Percentiles rank a stretch among this genome's conserved stretches.
These are phyloP conservation scores for Arctopsyche grandis DNA, from an alignment of 1,140 invertebrate species.

Conservation along the genomic window DNA sequence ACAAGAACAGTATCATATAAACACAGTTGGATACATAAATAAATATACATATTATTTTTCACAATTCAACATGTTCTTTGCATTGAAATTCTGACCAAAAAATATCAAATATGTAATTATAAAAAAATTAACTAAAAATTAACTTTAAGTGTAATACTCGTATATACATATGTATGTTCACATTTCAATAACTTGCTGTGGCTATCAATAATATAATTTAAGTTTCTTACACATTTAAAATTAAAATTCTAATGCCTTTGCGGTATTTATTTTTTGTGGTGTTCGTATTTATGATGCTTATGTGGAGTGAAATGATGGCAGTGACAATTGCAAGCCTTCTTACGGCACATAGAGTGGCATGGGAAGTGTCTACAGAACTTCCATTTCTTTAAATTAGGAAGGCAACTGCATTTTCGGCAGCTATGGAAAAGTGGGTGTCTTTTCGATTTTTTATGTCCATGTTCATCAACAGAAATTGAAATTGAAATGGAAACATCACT, in stretches of 20 bases:
- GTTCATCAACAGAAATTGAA: not conserved
- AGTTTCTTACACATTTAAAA: not conserved
- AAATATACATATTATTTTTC: not conserved
- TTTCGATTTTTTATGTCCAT: not conserved
- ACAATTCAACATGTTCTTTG: not conserved
- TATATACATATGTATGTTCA: no score
- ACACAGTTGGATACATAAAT: constrained; percentile 9
- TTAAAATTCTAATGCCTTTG: not conserved
- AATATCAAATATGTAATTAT: not conserved
- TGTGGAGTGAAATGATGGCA: not conserved
- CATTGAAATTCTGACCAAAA: not conserved
- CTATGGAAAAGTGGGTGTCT: constrained; percentile 8
- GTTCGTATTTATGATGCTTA: not conserved
- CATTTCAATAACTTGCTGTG: no score
- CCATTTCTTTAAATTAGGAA: constrained; percentile 4
- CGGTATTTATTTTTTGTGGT: not conserved
- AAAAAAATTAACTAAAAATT: no score
- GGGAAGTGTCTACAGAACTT: constrained; percentile 15
- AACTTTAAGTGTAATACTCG: no score
- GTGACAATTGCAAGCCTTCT: not conserved
- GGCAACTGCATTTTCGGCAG: not conserved
- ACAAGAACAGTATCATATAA: not conserved
- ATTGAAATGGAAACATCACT: not conserved
- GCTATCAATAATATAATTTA: not conserved
- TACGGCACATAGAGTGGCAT: not conserved